Evolutionary conservation across 92 coral and sea anemone genomes (phyloP), one percentile per base, ranked within the genome.

Genomic region (Umimayanthus kanabou): DNA sequence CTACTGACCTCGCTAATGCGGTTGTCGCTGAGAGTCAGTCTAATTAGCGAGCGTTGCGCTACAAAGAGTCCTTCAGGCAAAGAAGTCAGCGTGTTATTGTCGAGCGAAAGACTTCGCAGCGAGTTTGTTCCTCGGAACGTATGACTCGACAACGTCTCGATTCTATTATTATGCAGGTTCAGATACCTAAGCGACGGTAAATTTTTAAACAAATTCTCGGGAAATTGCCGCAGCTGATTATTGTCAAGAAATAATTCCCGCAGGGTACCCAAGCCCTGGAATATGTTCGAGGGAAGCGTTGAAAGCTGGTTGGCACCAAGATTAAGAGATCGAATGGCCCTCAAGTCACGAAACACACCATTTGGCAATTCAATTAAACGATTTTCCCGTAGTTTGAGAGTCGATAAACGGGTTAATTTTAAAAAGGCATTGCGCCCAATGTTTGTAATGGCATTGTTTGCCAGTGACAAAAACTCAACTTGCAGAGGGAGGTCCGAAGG

Each of bases 291-390:
- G 13, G 98, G 94, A 50, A 97, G 92, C 70, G 90, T 33, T 74
- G 95, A 88, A 85, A 97, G 87, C 88, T 76, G 90, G 88, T 97
- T 97, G 77, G 80, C 87, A 53, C 94, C 95, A 40, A 93, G 87
- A 91, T 97, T 93, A 43, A 97, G 88, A 47, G 99, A 95, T 65
- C 89, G 88, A 39, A 97, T 76, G 13, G 72, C 80, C 9, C 76
- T 80, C 39, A 97, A 85, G 93, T 94, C 99, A 90, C 96, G 95
- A 89, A 97, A 97, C 42, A 93, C 92, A 20, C 88, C 86, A 85
- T 77, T 87, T 6, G 98, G 97, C 82, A 97, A 92, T 87, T 90
- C 91, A 43, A 85, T 89, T 80, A 97, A 91, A 80, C 72, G 92
- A 77, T 97, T 97, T 8, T 92, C 77, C 64, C 94, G 76, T 58